Evolutionary conservation across 64 coral and sea anemone genomes (phyloP).

Genomic region (Montipora capricornis): DNA sequence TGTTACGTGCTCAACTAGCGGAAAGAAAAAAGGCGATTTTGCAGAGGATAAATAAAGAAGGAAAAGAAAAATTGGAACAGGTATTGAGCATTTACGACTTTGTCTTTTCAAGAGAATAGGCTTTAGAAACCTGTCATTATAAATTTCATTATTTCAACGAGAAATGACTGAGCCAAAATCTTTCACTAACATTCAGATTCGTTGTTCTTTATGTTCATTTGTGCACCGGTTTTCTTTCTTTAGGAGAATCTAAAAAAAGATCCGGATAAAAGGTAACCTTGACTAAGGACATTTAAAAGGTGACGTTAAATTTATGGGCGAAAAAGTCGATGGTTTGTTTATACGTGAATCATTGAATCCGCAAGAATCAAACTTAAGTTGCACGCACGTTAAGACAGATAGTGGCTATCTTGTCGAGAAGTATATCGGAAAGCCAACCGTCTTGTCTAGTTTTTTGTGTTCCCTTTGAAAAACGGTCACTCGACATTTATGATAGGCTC

Average conservation of each 20-base stretch:
- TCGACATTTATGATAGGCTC: too few relatives aligned
- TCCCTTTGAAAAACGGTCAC: too few relatives aligned
- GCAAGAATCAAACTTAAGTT: background rate
- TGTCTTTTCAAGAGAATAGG: background rate
- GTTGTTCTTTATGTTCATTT: background rate
- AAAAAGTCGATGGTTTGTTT: background rate
- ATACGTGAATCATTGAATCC: background rate
- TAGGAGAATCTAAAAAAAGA: slow-evolving; percentile 37
- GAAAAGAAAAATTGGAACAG: slow-evolving; percentile 81
- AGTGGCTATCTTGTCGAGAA: too few relatives aligned
- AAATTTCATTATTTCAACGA: too few relatives aligned
- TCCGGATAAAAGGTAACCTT: slow-evolving; percentile 23
- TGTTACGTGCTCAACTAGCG: slow-evolving; percentile 91
- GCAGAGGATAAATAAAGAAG: slow-evolving; percentile 84
- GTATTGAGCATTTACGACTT: slow-evolving; percentile 23
- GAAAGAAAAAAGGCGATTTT: slow-evolving; percentile 79
- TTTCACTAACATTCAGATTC: too few relatives aligned
- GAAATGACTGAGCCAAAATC: too few relatives aligned
- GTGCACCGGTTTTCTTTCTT: background rate
- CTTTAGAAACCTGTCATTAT: too few relatives aligned
- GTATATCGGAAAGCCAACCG: too few relatives aligned
- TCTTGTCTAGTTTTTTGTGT: too few relatives aligned
- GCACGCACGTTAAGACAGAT: background rate
- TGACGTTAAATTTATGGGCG: background rate
- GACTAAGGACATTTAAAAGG: too few relatives aligned